Percentiles rank a stretch among this genome's conserved stretches.
Conservation (phyloP, 2,888 invertebrate genomes). For the Apeira syringaria region DNA sequence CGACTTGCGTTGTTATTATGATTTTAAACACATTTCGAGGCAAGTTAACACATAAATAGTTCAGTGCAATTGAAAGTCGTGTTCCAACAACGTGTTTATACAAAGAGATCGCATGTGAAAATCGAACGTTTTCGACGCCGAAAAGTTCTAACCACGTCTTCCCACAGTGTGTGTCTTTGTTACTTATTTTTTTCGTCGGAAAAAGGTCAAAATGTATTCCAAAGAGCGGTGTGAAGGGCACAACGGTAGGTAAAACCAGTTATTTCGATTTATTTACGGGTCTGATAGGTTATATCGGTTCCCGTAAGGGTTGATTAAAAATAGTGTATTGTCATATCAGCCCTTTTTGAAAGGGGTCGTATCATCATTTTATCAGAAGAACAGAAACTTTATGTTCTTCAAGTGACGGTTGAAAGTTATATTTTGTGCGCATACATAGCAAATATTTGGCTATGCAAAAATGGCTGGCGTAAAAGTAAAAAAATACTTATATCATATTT, state of each 20-base stretch:
- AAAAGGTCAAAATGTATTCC: slow-evolving; percentile 32
- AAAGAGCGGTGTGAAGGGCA: slow-evolving; percentile 17
- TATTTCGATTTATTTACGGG: slow-evolving; percentile 31
- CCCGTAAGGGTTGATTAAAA: slow-evolving; percentile 25
- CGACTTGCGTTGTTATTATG: slow-evolving; percentile 7
- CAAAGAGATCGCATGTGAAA: slow-evolving; percentile 22
- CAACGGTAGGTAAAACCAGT: slow-evolving; percentile 31
- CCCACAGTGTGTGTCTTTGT: slow-evolving; percentile 25
- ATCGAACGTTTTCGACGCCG: slow-evolving; percentile 7
- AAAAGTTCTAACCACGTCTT: slow-evolving; percentile 17
- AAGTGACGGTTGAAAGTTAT: slow-evolving; percentile 12
- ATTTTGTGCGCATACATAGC: no score
- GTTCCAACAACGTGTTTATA: slow-evolving; percentile 7
- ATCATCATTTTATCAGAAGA: slow-evolving; percentile 27
- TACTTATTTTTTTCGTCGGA: slow-evolving; percentile 9
- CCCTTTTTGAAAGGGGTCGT: slow-evolving; percentile 19
- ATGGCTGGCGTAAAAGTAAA: no score
- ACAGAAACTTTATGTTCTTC: neutral
- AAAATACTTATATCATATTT: no score
- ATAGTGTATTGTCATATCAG: slow-evolving; percentile 21
- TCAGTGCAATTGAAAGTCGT: slow-evolving; percentile 11
- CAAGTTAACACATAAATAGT: slow-evolving; percentile 1
- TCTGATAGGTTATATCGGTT: slow-evolving; percentile 25
- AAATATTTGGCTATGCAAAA: no score
- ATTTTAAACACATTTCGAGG: slow-evolving; percentile 1